Evolutionary conservation across 1,140 invertebrate species (phyloP), one percentile per base, ranked within the genome.

Genomic region (Cecropterus lyciades): DNA sequence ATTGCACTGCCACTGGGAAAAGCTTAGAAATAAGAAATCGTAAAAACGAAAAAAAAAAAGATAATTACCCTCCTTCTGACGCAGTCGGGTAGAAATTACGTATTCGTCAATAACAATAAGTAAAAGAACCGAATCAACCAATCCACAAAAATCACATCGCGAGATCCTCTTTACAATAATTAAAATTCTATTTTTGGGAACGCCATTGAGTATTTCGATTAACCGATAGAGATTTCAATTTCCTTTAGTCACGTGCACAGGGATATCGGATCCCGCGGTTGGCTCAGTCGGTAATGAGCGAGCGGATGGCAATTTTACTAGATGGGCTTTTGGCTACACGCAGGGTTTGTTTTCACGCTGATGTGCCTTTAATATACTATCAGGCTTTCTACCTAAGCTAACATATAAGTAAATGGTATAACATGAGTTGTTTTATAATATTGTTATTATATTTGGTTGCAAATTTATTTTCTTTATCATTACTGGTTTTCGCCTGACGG

Each of bases 221-320:
- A 89, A 85, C 81, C 85, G 85, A 89, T 89, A 89, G 87, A 88
- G 84, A 86, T 91, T 91, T 91, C 89, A 91, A 91, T 91, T 89
- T 91, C 89, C 89, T 83, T 80, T 80, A 89, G 87, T 89, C 87
- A 91, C 87, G 86, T 85, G 87, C 83, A 73, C 73, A 46, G 80
- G 83, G 84, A 87, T 85, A 89, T 91, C 88, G 80, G 81, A 87
- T 87, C 83, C 80, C 76, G 84, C 80, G 87, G 84, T 85, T 81
- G 79, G 82, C 82, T 86, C 83, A 80, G 76, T 79, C 84, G 78
- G 89, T 91, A 89, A 91, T 91, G 89, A 91, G 87, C 71, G 68
- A 77, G 80, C 85, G 89, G 88, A 88, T 88, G 85, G 88, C 87
- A 88, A 88, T 91, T 89, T 88, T 70, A 72, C 82, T 85, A 84